Evolutionary conservation across 1,140 invertebrate species (phyloP), one percentile per base, ranked within the genome.

Genomic region (Liolophura sinensis): DNA sequence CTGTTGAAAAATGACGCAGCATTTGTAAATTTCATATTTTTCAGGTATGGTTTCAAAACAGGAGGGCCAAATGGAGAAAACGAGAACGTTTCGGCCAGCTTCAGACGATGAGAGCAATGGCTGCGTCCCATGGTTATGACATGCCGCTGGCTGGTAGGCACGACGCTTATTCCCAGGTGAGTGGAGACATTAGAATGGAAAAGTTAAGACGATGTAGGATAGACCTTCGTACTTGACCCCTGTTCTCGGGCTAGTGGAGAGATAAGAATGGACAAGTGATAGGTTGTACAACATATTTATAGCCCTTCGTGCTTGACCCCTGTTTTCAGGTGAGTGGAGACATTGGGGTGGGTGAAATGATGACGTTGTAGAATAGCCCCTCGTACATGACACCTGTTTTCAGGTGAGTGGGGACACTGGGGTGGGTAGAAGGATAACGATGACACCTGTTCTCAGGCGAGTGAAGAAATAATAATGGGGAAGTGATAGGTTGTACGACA

Each of bases 41-140:
- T 3, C 87, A 98, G 96, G 97, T 99, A 1, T 99, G 97, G 97
- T 99, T 99, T 85, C 95, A 99, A 87, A 99, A 99, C 84, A 88
- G 97, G 20, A 88, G 97, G 62, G 96, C 97, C 70, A 99, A 99
- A 85, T 99, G 96, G 96, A 91, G 97, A 62, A 99, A 99, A 63
- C 51, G 80, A 9, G 82, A 83, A 71, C 52, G 81, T 40, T 81
- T 74, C 62, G 78, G 78, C 22, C 78, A 80, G 67, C 66, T 79
- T 11, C 78, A 79, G 48, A 77, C 70, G 12, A 79, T 81, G 78
- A 60, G 79, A 46, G 73, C 77, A 31, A 80, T 80, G 75, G 74
- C 79, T 1, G 73, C 75, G 11, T 62, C 71, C 40, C 67, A 73
- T 27, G 74, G 73, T n/a, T 79, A 78, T 64, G 79, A 79, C 62